Evolutionary conservation across 2,113 vertebrate species (phyloP).

Genomic region (Capreolus pygargus): DNA sequence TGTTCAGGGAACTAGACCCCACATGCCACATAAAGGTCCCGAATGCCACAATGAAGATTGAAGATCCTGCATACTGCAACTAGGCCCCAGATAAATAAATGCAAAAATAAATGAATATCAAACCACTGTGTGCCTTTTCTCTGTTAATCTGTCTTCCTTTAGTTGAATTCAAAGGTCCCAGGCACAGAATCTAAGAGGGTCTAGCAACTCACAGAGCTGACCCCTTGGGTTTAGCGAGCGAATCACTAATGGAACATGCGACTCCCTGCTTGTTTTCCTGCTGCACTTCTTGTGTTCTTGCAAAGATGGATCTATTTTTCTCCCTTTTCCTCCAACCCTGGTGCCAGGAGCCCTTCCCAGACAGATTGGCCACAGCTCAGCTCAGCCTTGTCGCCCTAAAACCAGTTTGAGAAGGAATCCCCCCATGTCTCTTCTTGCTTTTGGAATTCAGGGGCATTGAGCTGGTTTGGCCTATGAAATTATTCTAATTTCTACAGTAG

Average conservation of each 20-base stretch:
- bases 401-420: background rate
- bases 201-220: background rate
- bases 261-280: background rate
- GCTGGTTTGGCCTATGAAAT: background rate
- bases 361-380: background rate
- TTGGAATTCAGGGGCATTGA: background rate
- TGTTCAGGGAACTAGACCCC: accelerated
- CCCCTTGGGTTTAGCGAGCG: background rate
- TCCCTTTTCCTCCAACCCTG: background rate
- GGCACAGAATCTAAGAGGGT: background rate
- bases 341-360: background rate
- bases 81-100: background rate
- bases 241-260: background rate
- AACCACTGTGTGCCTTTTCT: background rate
- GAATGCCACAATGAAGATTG: background rate
- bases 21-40: background rate
- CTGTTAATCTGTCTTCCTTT: background rate
- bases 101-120: background rate
- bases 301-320: background rate
- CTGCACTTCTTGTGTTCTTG: background rate
- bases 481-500: background rate
- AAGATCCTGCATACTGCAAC: background rate
- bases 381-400: background rate
- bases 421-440: background rate
- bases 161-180: background rate